phyloP scores from a whole-genome alignment of 2,888 invertebrate genomes.

The Copidosoma aretas region DNA sequence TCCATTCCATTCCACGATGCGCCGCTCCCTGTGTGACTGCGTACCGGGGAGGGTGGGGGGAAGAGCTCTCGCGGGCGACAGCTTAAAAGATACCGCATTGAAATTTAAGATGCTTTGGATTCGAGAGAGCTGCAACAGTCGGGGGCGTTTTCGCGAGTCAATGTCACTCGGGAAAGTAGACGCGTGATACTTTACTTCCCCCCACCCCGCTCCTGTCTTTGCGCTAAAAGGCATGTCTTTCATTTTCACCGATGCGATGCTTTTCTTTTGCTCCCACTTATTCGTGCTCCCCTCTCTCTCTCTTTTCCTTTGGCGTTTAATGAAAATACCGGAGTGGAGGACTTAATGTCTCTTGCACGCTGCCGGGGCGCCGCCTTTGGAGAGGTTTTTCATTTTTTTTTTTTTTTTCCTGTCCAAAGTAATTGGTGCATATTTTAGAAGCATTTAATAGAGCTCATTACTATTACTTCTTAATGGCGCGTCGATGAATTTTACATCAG shows the following conservation, averaged over 20 bases:
- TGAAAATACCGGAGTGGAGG: slow-evolving; percentile 3
- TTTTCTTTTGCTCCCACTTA: background rate
- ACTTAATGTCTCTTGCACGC: slow-evolving; percentile 23
- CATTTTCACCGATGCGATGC: no score
- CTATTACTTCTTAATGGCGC: no score
- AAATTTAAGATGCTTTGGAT: slow-evolving; percentile 25
- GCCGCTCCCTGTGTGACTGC: background rate
- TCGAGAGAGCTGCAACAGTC: background rate
- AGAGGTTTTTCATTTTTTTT: no score
- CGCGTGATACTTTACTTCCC: background rate
- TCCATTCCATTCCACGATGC: background rate
- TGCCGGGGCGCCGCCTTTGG: no score
- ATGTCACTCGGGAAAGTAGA: slow-evolving; percentile 26
- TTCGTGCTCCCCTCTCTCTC: background rate
- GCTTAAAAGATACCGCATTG: slow-evolving; percentile 29
- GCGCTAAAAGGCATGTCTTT: no score
- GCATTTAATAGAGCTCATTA: no score
- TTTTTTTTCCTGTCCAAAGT: no score
- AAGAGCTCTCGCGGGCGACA: slow-evolving; percentile 15
- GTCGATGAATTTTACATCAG: no score
- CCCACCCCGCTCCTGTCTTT: background rate
- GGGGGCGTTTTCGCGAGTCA: slow-evolving; percentile 5
- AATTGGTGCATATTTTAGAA: no score
- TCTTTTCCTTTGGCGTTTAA: background rate
- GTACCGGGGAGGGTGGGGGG: slow-evolving; percentile 1